Evolutionary conservation across 2,888 invertebrate genomes (phyloP).

Genomic region (Acronicta aceris): DNA sequence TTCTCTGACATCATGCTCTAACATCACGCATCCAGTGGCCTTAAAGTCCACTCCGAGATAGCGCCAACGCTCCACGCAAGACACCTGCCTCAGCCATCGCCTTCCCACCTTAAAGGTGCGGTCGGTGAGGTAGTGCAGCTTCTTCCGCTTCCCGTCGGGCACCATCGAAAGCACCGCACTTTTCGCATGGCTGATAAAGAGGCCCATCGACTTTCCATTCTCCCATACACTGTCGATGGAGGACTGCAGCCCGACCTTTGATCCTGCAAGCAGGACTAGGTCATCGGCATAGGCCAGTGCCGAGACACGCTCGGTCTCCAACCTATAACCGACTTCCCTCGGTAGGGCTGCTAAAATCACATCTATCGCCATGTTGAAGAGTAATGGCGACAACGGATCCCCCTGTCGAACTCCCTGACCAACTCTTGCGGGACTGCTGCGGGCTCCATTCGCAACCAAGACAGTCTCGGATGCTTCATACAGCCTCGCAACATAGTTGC

Average conservation of each 20-base stretch:
- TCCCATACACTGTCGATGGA: slow-evolving; percentile 59
- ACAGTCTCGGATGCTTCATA: no score
- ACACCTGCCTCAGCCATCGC: slow-evolving; percentile 50
- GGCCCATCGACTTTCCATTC: slow-evolving; percentile 16
- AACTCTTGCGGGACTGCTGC: no score
- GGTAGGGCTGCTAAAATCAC: no score
- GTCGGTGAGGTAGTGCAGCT: slow-evolving; percentile 40
- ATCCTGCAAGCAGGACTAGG: slow-evolving; percentile 61
- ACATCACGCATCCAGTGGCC: slow-evolving; percentile 56
- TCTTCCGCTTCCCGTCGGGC: slow-evolving; percentile 59
- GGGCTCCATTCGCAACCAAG: no score
- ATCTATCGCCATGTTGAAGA: no score
- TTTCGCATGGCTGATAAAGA: slow-evolving; percentile 44
- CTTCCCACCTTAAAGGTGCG: slow-evolving; percentile 43
- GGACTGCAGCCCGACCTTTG: slow-evolving; percentile 62
- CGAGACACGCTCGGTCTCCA: slow-evolving; percentile 56
- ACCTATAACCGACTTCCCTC: no score
- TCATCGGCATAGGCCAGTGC: slow-evolving; percentile 74
- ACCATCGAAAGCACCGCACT: slow-evolving; percentile 58
- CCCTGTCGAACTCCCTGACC: no score
- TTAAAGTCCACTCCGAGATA: slow-evolving; percentile 63
- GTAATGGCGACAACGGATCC: no score
- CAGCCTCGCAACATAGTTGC: no score
- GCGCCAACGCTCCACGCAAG: slow-evolving; percentile 56
- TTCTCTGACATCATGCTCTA: slow-evolving; percentile 59